Base-by-base conservation (phyloP, 2,797 vertebrate genomes). In the Spondyliosoma cantharus region DNA sequence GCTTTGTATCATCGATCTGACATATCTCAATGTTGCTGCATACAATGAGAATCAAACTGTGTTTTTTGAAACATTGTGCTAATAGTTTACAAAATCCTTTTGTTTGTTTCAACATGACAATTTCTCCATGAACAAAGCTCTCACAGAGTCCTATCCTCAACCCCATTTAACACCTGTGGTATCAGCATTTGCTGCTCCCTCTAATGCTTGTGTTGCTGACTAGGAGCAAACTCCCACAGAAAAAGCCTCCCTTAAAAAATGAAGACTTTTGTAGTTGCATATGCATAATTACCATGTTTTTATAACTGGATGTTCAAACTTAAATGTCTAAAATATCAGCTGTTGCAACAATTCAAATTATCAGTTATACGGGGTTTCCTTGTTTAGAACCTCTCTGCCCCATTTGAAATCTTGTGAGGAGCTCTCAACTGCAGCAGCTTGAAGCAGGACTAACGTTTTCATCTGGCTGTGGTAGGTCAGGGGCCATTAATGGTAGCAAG, bases 401-500 rank as follows among this genome's bases (percentile, higher is more conserved):
- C 16, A 24, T 70, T 50, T 66, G 15, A 37, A 54, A 65, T 46
- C 60, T 16, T 42, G 15, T 69, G 29, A 25, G 25, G 24, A 45
- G n/a, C 14, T 73, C 53, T 64, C 11, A 50, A 66, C 45, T 25
- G 48, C 20, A 46, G 48, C 84, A 67, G 73, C 43, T 56, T 53
- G 27, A 67, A 74, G 69, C 45, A 46, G 48, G 43, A 11, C n/a
- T 27, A 61, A 53, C 7, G 15, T 64, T 73, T 74, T 68, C 60
- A 84, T 78, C 57, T 29, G 53, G 56, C 45, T 19, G 37, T 2
- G 27, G 61, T 74, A 53, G 57, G 62, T 74, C 11, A 7, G 59
- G 64, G 48, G 56, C 57, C 66, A 74, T 80, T 70, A 70, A 37
- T n/a, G 12, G 62, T 62, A 42, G 60, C 72, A 52, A 66, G 63